Evolutionary conservation across 2,888 invertebrate species (phyloP).

Genomic region (Conus canariensis): DNA sequence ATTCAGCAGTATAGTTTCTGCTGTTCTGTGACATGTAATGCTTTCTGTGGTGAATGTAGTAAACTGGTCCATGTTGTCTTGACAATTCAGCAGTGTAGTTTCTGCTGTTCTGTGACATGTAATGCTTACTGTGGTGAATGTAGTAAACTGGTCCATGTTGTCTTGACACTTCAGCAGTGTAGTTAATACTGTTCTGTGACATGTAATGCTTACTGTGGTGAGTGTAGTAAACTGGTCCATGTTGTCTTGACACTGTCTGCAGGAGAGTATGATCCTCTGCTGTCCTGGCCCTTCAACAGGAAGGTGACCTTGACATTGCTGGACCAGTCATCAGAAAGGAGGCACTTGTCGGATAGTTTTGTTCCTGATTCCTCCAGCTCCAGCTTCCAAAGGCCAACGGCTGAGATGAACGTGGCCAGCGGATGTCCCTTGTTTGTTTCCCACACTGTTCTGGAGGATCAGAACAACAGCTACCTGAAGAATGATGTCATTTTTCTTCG

Average conservation of each 20-base stretch:
- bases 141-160: too few species aligned
- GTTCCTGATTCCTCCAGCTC: conserved; percentile 70
- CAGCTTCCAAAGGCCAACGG: conserved; percentile 66
- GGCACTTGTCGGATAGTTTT: conserved; percentile 70
- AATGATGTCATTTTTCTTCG: conserved; percentile 71
- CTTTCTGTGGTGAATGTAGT: too few species aligned
- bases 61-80: too few species aligned
- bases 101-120: too few species aligned
- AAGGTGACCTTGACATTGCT: conserved; percentile 71
- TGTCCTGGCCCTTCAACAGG: conserved; percentile 75
- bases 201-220: too few species aligned
- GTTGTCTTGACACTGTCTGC: background rate
- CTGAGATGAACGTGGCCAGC: conserved; percentile 75
- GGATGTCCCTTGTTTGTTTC: conserved; percentile 71
- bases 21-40: too few species aligned
- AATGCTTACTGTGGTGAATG: too few species aligned
- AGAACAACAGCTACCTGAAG: conserved; percentile 58
- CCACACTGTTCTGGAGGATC: conserved; percentile 65
- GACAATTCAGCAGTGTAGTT: too few species aligned
- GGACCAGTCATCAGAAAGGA: conserved; percentile 66
- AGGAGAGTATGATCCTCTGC: conserved; percentile 73
- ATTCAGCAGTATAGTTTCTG: too few species aligned
- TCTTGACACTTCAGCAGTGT: too few species aligned
- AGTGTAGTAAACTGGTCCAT: too few species aligned
- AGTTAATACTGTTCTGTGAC: too few species aligned